Evolutionary conservation across 2,888 invertebrate species (phyloP), one percentile per base, ranked within the genome.

Genomic region (Flabesymbios commensalis): DNA sequence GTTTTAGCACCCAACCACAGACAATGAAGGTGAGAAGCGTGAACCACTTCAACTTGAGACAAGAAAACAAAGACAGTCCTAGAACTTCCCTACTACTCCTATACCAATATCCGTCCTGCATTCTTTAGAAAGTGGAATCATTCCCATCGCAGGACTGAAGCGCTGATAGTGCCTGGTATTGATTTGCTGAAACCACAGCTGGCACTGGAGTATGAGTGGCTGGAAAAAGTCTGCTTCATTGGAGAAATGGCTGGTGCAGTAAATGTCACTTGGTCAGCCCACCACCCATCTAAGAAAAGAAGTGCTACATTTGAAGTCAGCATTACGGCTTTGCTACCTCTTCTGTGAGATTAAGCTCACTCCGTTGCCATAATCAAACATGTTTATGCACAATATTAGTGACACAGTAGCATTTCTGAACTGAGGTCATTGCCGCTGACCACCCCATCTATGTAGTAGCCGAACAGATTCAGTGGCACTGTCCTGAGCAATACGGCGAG

Each of bases 381-480:
- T 64, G 55, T 45, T n/a, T 32, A 53, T 67, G 42, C 52, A 47
- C 17, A 53, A 56, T 28, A 45, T 68, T 3, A 29, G 39, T 36
- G 54, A 51, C 3, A 53, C 58, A 26, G 60, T 64, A n/a, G 28
- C 22, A 14, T 51, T 47, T 36, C 63, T 75, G 1, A 73, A 76
- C 58, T 70, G 70, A n/a, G 65, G 67, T 74, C 7, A 56, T 75
- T 3, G 53, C 69, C 26, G 41, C 52, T n/a, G 75, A 76, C 59
- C 69, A 72, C 61, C 75, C 72, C 28, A 32, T 77, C 0, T 75
- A 63, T 62, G 70, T 74, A n/a, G 5, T 75, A 5, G 70, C 69
- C n/a, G 77, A 75, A 42, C 65, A 72, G 32, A 64, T 74, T 1
- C 75, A 77, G 63, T 75, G 75, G 74, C 51, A 61, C 3, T 74